Evolutionary conservation across 2,113 vertebrate genomes (phyloP).

Genomic region (Pygoscelis antarcticus): DNA sequence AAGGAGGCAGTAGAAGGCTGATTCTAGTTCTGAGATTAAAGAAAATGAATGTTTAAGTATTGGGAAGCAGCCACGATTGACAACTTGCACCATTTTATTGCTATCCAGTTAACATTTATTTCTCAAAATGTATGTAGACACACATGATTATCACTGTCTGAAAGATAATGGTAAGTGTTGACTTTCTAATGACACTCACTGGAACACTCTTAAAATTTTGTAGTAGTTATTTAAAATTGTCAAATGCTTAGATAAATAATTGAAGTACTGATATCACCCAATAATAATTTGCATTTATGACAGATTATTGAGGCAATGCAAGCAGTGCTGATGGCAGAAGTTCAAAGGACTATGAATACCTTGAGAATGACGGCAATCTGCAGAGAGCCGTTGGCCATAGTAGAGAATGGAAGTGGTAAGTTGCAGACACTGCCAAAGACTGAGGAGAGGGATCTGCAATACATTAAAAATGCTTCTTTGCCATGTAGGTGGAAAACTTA

Average conservation of each 20-base stretch:
- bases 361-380: background rate
- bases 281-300: conserved; percentile 8
- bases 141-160: background rate
- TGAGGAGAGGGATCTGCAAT: background rate
- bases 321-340: conserved; percentile 79
- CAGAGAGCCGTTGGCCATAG: background rate
- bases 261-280: background rate
- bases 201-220: background rate
- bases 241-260: background rate
- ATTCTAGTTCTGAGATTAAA: background rate
- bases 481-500: conserved; percentile 23
- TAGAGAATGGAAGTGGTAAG: conserved; percentile 33
- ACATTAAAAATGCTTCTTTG: background rate
- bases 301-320: conserved; percentile 78
- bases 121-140: background rate
- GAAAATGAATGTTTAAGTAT: background rate
- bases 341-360: conserved; percentile 60
- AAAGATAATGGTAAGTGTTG: background rate
- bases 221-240: background rate
- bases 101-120: background rate
- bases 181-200: background rate
- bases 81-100: background rate
- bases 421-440: background rate
- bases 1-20: background rate
- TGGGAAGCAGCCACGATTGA: background rate